These are phyloP conservation scores for Machimus atricapillus DNA, from an alignment of 2,888 invertebrate species.

Conservation along the genomic window DNA sequence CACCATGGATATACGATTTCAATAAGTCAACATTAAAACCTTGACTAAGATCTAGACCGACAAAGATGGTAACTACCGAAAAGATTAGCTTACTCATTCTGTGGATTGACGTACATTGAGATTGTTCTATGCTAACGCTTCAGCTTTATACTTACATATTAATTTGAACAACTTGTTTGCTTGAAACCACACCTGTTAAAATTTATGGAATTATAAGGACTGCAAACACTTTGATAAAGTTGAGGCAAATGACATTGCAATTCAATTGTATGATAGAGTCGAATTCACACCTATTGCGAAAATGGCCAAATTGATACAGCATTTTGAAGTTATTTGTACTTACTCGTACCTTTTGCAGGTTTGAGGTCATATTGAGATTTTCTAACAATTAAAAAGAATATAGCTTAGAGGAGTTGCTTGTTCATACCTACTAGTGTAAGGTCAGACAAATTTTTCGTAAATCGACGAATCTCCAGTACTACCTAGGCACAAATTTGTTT, in stretches of 20 bases:
- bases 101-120: neutral
- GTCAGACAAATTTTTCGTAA: neutral
- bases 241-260: neutral
- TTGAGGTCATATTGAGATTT: neutral
- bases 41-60: neutral
- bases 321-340: too few relatives aligned
- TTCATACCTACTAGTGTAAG: neutral
- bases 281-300: neutral
- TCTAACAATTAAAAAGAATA: neutral
- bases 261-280: neutral
- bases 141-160: neutral
- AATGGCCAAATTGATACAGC: neutral
- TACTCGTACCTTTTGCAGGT: too few relatives aligned
- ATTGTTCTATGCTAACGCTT: neutral
- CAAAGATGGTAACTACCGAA: neutral
- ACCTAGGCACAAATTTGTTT: neutral
- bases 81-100: neutral
- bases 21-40: neutral
- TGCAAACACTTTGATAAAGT: neutral
- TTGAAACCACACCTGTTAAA: neutral
- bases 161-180: neutral
- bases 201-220: neutral
- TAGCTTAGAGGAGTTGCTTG: neutral
- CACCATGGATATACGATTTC: neutral
- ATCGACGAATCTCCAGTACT: neutral